A percentile compares a stretch with the other conserved stretches of the same genome.
phyloP scores from a whole-genome alignment of 2,797 vertebrate species.

The Oryzias dopingdopingensis region DNA sequence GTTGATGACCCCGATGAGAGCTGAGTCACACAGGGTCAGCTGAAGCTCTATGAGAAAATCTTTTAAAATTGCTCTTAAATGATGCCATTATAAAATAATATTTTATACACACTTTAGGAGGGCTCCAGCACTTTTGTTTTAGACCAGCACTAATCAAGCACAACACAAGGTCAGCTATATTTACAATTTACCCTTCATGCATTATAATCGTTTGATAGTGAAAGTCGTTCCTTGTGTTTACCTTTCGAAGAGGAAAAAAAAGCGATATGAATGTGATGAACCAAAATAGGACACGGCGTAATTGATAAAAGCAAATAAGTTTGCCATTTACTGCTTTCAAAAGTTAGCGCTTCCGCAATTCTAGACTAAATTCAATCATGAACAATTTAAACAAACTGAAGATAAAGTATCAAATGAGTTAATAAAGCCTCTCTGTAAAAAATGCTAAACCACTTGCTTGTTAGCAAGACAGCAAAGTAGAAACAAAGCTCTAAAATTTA shows the following conservation, averaged over 20 bases:
- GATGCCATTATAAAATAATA: no score
- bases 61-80: no score
- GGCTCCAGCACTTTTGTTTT: no score
- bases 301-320: background rate
- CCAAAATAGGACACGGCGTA: background rate
- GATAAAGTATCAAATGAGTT: no score
- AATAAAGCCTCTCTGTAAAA: no score
- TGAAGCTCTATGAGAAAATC: background rate
- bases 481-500: no score
- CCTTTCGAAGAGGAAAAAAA: background rate
- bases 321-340: background rate
- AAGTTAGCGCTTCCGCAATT: background rate
- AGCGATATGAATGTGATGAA: background rate
- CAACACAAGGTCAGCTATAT: background rate
- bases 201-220: background rate
- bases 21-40: constrained; percentile 2
- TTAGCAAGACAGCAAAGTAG: no score
- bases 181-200: background rate
- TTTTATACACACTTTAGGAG: no score
- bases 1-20: background rate
- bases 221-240: background rate
- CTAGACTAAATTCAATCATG: no score
- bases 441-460: no score
- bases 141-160: no score
- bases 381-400: no score